Evolutionary conservation across 2,888 invertebrate species (phyloP), one percentile per base, ranked within the genome.

Genomic region (Hylaea fasciaria): DNA sequence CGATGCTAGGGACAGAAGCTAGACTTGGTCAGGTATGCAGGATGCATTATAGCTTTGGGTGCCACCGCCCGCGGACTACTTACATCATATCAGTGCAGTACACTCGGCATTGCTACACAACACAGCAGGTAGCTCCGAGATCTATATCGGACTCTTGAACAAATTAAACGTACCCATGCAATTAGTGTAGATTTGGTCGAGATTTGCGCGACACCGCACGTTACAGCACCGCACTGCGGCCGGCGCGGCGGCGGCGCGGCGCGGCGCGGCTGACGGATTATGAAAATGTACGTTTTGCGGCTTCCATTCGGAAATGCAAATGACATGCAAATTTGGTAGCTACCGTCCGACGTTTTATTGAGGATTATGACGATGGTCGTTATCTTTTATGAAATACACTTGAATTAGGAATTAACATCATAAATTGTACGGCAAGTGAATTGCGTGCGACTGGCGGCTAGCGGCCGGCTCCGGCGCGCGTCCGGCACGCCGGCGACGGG

Each of bases 201-300:
- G 53, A 47, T 47, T 48, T 41, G 41, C 47, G 29, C 32, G 47
- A 55, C 47, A 55, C 32, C 45, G 41, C 22, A n/a, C n/a, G n/a
- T n/a, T n/a, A n/a, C n/a, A n/a, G n/a, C n/a, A n/a, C n/a, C n/a
- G 22, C 22, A 22, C 22, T n/a, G 2, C 37, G n/a, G 12, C 37
- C 37, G 37, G 11, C 10, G 35, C 2, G 35, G 35, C 2, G 35
- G 10, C 35, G 10, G 10, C 9, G 35, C n/a, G n/a, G n/a, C n/a
- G 10, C 2, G 35, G 35, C 9, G 35, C 12, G n/a, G 37, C 12
- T 35, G 35, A 2, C 35, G 2, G 37, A 46, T 14, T 48, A 41
- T 32, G 41, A 48, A 17, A 48, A 48, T 39, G 11, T 17, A 11
- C 43, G 0, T 17, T 43, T 17, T 17, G 17, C 12, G 17, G 43